phyloP scores from a whole-genome alignment of 2,797 vertebrate genomes.

The Danio jaintianensis region DNA sequence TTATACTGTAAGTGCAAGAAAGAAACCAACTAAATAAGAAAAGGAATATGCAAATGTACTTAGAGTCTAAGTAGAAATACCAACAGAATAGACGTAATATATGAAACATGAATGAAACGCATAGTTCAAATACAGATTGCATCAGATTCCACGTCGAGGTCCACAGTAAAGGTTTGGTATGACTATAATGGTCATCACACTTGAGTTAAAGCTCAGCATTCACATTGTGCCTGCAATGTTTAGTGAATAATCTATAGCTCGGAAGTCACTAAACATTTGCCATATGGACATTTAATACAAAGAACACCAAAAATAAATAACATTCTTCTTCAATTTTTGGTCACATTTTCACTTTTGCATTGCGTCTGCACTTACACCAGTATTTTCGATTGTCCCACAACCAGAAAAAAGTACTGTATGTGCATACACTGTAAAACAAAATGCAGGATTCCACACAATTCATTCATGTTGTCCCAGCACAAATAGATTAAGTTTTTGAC shows the following conservation, averaged over 20 bases:
- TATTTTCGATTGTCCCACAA: neutral
- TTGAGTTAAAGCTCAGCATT: constrained; percentile 43
- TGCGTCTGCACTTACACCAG: neutral
- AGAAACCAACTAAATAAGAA: constrained; percentile 11
- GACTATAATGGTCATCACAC: constrained; percentile 31
- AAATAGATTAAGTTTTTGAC: too few species aligned
- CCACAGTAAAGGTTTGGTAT: constrained; percentile 43
- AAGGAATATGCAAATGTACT: constrained; percentile 10
- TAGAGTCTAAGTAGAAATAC: constrained; percentile 31
- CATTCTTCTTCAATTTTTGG: constrained; percentile 10
- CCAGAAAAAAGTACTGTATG: neutral
- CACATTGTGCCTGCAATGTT: constrained; percentile 39
- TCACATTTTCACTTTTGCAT: constrained; percentile 30
- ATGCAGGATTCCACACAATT: too few species aligned
- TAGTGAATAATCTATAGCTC: neutral
- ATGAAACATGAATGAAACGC: neutral
- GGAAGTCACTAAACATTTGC: neutral
- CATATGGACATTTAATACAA: constrained; percentile 19
- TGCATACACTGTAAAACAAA: neutral
- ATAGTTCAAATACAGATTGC: neutral
- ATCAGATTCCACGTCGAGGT: constrained; percentile 32
- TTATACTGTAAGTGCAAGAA: neutral
- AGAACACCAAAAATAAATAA: constrained; percentile 27
- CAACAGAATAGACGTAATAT: neutral
- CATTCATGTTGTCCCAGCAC: too few species aligned